A percentile compares a stretch with the other conserved stretches of the same genome.
Evolutionary conservation across 2,113 vertebrate species (phyloP).

Genomic region (Percopsis transmontana): DNA sequence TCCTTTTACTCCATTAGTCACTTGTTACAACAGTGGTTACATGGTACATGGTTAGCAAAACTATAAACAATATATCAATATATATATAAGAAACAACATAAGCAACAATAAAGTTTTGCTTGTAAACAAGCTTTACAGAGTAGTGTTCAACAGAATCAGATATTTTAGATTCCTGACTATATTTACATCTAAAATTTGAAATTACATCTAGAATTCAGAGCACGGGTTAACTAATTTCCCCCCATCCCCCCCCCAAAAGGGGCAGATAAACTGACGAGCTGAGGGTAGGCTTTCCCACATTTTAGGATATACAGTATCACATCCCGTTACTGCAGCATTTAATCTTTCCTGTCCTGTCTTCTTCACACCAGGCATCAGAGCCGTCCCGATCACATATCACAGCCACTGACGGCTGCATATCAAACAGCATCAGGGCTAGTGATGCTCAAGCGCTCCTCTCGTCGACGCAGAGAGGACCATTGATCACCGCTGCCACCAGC

Average conservation of each 20-base stretch:
- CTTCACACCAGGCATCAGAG: conserved; percentile 37
- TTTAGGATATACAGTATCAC: conserved; percentile 3
- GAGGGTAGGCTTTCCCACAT: conserved; percentile 15
- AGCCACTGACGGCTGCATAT: conserved; percentile 48
- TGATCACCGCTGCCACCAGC: conserved; percentile 44
- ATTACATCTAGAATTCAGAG: too few species aligned
- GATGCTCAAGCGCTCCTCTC: conserved; percentile 29
- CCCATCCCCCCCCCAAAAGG: too few species aligned
- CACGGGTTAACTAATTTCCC: too few species aligned
- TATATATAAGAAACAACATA: too few species aligned
- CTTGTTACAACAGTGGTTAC: too few species aligned
- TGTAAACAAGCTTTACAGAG: background rate
- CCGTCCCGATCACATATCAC: conserved; percentile 19
- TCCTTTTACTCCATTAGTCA: too few species aligned
- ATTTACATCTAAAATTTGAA: too few species aligned
- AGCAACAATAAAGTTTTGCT: too few species aligned
- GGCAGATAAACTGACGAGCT: too few species aligned
- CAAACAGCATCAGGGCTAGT: conserved; percentile 51
- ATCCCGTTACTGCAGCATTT: conserved; percentile 40
- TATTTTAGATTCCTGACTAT: too few species aligned
- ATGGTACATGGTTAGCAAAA: too few species aligned
- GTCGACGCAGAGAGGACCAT: conserved; percentile 43
- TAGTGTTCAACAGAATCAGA: background rate
- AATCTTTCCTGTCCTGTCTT: conserved; percentile 31
- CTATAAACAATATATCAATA: too few species aligned